These are phyloP conservation scores for Semnopithecus entellus DNA, from an alignment of 2,113 vertebrate genomes.

Conservation along the genomic window DNA sequence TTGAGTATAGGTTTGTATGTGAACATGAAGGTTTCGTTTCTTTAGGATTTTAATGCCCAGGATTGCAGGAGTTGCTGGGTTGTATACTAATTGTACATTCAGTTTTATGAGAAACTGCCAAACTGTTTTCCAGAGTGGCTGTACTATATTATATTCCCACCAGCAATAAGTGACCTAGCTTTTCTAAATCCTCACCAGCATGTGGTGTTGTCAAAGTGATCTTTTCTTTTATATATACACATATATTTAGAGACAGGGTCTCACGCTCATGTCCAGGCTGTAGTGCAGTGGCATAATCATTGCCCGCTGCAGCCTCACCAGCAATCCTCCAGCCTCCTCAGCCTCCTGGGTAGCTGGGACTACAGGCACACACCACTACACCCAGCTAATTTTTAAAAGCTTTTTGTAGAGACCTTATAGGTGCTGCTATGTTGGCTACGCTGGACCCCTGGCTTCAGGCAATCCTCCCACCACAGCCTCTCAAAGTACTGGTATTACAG, in stretches of 20 bases:
- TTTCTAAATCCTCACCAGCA: neutral
- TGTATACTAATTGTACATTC: rapidly evolving
- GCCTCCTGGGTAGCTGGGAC: neutral
- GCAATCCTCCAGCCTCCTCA: neutral
- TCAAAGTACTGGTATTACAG: neutral
- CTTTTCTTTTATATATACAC: neutral
- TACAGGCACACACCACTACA: neutral
- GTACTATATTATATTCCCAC: neutral
- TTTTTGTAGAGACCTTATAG: neutral
- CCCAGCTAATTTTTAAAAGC: neutral
- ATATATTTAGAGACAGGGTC: neutral
- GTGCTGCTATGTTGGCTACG: neutral
- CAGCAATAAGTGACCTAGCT: neutral
- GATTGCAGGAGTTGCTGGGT: no score
- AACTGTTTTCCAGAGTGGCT: neutral
- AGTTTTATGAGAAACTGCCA: neutral
- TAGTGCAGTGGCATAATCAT: neutral
- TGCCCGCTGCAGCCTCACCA: neutral
- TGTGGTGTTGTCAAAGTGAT: neutral
- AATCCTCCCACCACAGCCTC: neutral
- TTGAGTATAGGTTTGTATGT: neutral
- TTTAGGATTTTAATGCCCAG: neutral
- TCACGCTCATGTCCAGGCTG: neutral
- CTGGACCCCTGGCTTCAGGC: neutral
- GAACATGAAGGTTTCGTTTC: neutral